These are phyloP conservation scores for Clanis bilineata DNA, from an alignment of 2,888 invertebrate genomes.

Conservation along the genomic window DNA sequence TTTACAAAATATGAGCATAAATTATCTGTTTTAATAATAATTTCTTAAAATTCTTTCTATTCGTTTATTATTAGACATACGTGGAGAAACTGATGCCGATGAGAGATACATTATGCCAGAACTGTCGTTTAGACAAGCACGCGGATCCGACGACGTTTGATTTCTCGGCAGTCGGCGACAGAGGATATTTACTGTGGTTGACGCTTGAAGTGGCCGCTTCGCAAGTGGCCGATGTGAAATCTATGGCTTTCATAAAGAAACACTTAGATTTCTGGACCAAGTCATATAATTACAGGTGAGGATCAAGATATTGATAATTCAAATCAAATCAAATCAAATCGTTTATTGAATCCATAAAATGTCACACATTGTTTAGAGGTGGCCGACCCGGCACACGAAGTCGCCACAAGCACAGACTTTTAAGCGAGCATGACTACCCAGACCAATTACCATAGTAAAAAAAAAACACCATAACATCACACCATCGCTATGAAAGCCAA, in stretches of 20 bases:
- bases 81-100: constrained; percentile 89
- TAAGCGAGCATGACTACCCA: too few species aligned
- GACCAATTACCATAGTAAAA: too few species aligned
- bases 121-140: constrained; percentile 82
- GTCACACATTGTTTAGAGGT: too few species aligned
- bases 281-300: constrained; percentile 86
- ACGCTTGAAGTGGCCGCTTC: constrained; percentile 89
- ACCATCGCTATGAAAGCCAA: too few species aligned
- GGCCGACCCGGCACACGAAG: too few species aligned
- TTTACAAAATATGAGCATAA: too few species aligned
- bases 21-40: neutral
- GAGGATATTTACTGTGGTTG: constrained; percentile 89
- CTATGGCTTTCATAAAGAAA: constrained; percentile 86
- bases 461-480: too few species aligned
- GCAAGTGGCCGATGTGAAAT: constrained; percentile 85
- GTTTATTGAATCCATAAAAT: too few species aligned
- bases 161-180: constrained; percentile 87
- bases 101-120: constrained; percentile 84
- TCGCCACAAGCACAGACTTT: too few species aligned
- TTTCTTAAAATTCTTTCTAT: neutral
- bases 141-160: constrained; percentile 88
- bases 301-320: neutral
- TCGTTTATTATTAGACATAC: constrained; percentile 77
- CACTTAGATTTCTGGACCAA: constrained; percentile 91
- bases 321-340: too few species aligned